phyloP scores from a whole-genome alignment of 2,888 invertebrate species.

The Boloria euphrosyne region DNA sequence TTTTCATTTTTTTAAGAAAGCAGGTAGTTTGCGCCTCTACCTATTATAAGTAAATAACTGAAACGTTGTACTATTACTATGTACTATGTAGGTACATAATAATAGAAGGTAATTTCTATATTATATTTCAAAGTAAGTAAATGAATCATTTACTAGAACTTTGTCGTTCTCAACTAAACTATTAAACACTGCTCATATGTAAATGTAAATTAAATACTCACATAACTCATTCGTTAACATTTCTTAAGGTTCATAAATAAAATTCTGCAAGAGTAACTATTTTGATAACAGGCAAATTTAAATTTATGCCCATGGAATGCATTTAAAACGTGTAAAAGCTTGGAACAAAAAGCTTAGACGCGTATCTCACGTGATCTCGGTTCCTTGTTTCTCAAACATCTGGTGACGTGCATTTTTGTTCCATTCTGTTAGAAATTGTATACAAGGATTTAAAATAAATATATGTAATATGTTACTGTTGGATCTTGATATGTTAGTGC shows the following conservation, averaged over 20 bases:
- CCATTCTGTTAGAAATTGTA: not conserved
- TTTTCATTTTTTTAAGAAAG: too few species aligned
- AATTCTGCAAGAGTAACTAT: conserved; percentile 65
- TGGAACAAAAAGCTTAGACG: conserved; percentile 63
- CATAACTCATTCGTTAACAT: conserved; percentile 57
- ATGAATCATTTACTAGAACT: not conserved
- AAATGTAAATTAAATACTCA: not conserved
- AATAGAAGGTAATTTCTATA: not conserved
- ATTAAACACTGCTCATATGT: not conserved
- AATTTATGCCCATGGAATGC: conserved; percentile 74
- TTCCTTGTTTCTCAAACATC: conserved; percentile 52
- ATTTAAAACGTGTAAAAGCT: conserved; percentile 70
- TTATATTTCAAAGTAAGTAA: not conserved
- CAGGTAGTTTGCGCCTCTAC: too few species aligned
- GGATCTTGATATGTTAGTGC: too few species aligned
- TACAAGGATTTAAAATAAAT: not conserved
- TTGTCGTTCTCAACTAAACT: not conserved
- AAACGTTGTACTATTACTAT: too few species aligned
- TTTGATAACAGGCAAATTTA: conserved; percentile 77
- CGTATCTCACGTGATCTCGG: conserved; percentile 73
- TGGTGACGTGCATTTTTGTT: conserved; percentile 41
- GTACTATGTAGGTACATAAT: too few species aligned
- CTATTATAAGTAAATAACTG: too few species aligned
- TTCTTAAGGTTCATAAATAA: conserved; percentile 63
- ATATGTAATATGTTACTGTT: not conserved